Evolutionary conservation across 2,888 invertebrate species (phyloP).

Genomic region (Thymelicus acteon): DNA sequence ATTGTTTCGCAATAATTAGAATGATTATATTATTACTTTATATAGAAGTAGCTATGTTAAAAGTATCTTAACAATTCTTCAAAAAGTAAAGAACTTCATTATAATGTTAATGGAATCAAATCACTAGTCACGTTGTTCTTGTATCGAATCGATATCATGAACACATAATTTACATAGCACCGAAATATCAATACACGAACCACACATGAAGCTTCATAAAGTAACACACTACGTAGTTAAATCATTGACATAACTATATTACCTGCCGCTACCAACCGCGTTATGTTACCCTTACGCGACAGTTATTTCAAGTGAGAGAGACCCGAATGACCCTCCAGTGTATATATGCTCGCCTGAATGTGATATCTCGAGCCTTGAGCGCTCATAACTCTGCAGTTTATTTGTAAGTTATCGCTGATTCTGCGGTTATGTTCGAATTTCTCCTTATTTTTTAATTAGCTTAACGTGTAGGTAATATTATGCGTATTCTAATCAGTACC

Average conservation of each 20-base stretch:
- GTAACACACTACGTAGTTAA: not conserved
- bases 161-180: not conserved
- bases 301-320: constrained; percentile 71
- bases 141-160: too few species aligned
- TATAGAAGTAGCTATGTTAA: too few species aligned
- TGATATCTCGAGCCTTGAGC: constrained; percentile 18
- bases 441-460: too few species aligned
- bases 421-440: not conserved
- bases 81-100: too few species aligned
- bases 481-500: too few species aligned
- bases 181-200: too few species aligned
- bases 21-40: too few species aligned
- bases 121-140: too few species aligned
- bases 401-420: constrained; percentile 2
- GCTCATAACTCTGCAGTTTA: constrained; percentile 7
- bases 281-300: constrained; percentile 75
- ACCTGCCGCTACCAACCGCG: constrained; percentile 47
- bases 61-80: too few species aligned
- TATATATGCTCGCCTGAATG: constrained; percentile 64
- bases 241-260: constrained; percentile 11
- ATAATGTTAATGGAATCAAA: too few species aligned
- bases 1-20: too few species aligned
- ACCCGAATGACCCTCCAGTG: constrained; percentile 66
- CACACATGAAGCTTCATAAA: not conserved
- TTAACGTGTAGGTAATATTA: too few species aligned